These are phyloP conservation scores for Allacma fusca DNA, from an alignment of 2,888 invertebrate genomes.

Conservation along the genomic window DNA sequence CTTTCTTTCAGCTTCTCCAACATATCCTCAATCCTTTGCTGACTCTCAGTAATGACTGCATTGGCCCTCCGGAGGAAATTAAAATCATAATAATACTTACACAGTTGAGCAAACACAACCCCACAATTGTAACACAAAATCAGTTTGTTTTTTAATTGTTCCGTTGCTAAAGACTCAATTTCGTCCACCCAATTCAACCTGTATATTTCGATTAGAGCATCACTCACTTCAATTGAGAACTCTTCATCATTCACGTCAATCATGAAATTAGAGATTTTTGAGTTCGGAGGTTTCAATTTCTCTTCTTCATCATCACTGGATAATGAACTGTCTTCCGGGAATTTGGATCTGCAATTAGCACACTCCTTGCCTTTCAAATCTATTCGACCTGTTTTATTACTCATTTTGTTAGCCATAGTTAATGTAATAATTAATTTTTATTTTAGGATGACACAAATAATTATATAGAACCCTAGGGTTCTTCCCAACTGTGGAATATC, in stretches of 20 bases:
- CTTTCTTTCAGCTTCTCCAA: conserved; percentile 2
- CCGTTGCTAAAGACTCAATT: background rate
- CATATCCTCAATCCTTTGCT: conserved; percentile 9
- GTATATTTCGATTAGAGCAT: background rate
- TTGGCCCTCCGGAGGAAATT: conserved; percentile 2
- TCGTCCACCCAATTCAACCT: conserved; percentile 8
- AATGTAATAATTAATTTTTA: no score
- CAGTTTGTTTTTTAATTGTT: background rate
- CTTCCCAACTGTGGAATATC: no score
- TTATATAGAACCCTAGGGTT: no score
- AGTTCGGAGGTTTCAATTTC: background rate
- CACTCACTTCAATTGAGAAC: background rate
- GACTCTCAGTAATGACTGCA: background rate
- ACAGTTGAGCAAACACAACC: background rate
- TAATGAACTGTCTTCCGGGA: background rate
- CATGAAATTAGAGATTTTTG: background rate
- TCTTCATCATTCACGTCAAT: conserved; percentile 20
- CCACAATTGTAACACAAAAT: conserved; percentile 15
- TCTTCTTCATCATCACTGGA: no score
- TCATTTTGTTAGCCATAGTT: no score
- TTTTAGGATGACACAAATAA: no score
- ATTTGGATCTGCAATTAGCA: background rate
- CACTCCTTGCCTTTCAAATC: background rate
- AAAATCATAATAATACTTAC: conserved; percentile 19
- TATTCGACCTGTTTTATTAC: no score